phyloP scores from a whole-genome alignment of 2,113 vertebrate species.

The Colossoma macropomum region DNA sequence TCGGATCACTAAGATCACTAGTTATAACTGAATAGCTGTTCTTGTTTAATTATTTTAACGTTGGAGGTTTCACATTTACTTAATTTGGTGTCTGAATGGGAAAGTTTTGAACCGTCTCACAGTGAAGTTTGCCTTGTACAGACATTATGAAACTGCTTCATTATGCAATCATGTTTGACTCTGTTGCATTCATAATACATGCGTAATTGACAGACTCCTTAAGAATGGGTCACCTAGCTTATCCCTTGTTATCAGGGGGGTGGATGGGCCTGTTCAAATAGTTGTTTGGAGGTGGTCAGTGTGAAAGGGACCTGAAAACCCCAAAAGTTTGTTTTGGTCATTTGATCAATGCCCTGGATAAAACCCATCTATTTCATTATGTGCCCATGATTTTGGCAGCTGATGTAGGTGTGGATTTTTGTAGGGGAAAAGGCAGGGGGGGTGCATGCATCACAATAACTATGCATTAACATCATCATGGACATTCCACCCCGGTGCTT shows the following conservation, averaged over 20 bases:
- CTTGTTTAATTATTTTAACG: neutral
- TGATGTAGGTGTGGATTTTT: constrained; percentile 13
- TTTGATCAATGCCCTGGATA: neutral
- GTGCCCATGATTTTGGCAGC: neutral
- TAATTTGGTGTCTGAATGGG: neutral
- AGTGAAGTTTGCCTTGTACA: neutral
- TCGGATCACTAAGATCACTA: neutral
- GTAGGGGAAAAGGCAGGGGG: neutral
- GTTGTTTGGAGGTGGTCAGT: neutral
- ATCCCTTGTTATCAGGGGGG: neutral
- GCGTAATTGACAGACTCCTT: neutral
- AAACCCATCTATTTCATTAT: neutral
- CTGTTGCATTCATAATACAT: neutral
- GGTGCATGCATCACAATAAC: constrained; percentile 16
- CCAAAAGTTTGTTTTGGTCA: neutral
- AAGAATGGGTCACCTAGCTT: neutral
- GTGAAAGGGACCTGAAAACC: neutral
- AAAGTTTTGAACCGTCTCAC: neutral
- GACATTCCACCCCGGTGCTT: constrained; percentile 26
- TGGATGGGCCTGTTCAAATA: neutral
- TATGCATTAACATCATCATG: constrained; percentile 36
- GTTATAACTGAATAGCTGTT: neutral
- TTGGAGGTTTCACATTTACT: neutral
- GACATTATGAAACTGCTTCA: constrained; percentile 26
- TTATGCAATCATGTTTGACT: neutral